These are phyloP conservation scores for Bradypodion pumilum DNA, from an alignment of 2,797 vertebrate genomes.

Conservation along the genomic window DNA sequence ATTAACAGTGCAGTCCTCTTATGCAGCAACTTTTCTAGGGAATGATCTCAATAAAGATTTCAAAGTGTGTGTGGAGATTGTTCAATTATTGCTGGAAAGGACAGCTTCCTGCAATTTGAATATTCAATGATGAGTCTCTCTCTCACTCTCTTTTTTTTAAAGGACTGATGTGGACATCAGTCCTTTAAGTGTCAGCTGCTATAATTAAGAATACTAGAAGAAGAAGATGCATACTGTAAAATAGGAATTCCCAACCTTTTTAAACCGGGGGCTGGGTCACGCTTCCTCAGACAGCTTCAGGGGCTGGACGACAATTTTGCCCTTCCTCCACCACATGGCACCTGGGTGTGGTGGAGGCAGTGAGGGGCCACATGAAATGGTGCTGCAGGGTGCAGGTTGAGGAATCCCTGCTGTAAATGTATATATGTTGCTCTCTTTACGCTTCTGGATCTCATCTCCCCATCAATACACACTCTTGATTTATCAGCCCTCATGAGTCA, in stretches of 20 bases:
- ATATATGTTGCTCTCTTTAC: neutral
- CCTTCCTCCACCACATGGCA: slow-evolving; percentile 38
- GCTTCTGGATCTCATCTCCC: too few species aligned
- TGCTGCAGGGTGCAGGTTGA: too few species aligned
- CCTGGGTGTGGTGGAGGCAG: slow-evolving; percentile 44
- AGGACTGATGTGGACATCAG: slow-evolving; percentile 1
- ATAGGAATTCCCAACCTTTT: too few species aligned
- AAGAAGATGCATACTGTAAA: too few species aligned
- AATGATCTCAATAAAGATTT: slow-evolving; percentile 20
- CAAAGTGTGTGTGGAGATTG: neutral
- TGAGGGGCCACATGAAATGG: neutral
- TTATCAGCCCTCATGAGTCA: neutral
- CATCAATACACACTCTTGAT: neutral
- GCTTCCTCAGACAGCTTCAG: too few species aligned
- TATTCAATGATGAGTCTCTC: neutral
- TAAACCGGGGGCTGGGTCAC: too few species aligned
- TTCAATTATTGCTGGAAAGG: slow-evolving; percentile 11
- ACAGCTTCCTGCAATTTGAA: slow-evolving; percentile 21
- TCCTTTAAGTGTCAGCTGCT: slow-evolving; percentile 36
- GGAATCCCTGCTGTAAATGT: neutral
- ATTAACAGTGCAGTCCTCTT: neutral
- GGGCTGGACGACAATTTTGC: too few species aligned
- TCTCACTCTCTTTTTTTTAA: slow-evolving; percentile 29
- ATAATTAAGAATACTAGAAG: too few species aligned
- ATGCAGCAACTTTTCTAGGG: slow-evolving; percentile 16